A percentile compares a stretch with the other conserved stretches of the same genome.
These are phyloP conservation scores for Mactra quadrangularis DNA, from an alignment of 1,140 invertebrate species.

Conservation along the genomic window DNA sequence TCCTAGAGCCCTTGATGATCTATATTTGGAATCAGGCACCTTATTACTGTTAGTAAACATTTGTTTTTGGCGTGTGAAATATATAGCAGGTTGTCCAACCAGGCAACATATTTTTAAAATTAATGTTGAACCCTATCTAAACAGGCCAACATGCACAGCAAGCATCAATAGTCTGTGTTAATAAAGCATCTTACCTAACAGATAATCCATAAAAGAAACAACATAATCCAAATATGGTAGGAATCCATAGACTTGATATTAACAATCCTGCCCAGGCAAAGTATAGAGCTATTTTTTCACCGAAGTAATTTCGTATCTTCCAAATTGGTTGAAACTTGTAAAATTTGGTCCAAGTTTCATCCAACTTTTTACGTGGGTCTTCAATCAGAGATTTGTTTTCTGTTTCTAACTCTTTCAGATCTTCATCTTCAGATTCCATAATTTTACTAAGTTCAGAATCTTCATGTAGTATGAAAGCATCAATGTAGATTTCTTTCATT, in stretches of 20 bases:
- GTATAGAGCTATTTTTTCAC: constrained; percentile 84
- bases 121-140: no score
- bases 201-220: constrained; percentile 83
- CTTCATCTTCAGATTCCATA: constrained; percentile 38
- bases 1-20: no score
- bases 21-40: no score
- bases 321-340: constrained; percentile 82
- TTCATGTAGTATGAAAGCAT: constrained; percentile 47
- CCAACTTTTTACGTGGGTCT: constrained; percentile 75
- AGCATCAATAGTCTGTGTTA: no score
- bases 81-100: no score
- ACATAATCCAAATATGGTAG: constrained; percentile 82
- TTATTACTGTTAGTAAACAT: no score
- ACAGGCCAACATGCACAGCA: no score
- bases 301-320: constrained; percentile 84
- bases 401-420: constrained; percentile 2
- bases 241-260: constrained; percentile 81
- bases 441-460: constrained; percentile 26
- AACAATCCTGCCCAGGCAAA: constrained; percentile 84
- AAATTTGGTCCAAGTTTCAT: constrained; percentile 78
- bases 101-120: no score
- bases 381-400: background rate
- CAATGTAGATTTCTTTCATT: constrained; percentile 39
- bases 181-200: constrained; percentile 80
- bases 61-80: no score